phyloP scores from a whole-genome alignment of 2,797 vertebrate genomes.

The Xerus rutilus region DNA sequence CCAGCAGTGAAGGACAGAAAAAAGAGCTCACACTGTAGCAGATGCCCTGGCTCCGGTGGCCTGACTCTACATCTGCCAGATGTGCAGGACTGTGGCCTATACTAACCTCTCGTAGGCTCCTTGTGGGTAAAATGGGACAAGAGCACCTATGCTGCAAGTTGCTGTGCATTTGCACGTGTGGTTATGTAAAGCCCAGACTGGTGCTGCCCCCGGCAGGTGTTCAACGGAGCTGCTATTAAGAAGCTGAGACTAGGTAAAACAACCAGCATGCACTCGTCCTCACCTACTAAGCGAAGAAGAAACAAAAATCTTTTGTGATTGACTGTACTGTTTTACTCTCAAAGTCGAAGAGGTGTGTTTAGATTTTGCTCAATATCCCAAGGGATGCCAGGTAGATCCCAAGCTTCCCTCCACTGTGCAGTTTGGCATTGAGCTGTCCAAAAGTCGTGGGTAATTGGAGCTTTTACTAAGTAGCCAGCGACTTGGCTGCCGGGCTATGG shows the following conservation, averaged over 20 bases:
- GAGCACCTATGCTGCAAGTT: neutral
- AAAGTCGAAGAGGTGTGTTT: neutral
- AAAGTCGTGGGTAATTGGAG: neutral
- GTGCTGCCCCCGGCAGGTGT: neutral
- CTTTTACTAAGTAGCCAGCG: neutral
- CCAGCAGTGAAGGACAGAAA: neutral
- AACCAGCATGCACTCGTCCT: neutral
- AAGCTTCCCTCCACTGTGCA: neutral
- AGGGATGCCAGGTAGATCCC: neutral
- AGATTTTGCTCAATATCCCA: neutral
- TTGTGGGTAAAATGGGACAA: neutral
- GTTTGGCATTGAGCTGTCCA: neutral
- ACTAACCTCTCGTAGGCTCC: neutral
- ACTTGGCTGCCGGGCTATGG: neutral
- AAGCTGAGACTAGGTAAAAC: neutral
- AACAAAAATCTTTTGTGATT: neutral
- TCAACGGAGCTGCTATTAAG: neutral
- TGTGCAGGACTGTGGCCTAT: too few species aligned
- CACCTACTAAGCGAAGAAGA: neutral
- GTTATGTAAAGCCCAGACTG: neutral
- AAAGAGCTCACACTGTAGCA: neutral
- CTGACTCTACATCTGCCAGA: fast-evolving
- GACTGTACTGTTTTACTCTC: neutral
- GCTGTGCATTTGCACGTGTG: fast-evolving
- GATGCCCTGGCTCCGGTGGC: too few species aligned